Conservation (phyloP, 2,888 invertebrate species). For the Cyaniris semiargus region DNA sequence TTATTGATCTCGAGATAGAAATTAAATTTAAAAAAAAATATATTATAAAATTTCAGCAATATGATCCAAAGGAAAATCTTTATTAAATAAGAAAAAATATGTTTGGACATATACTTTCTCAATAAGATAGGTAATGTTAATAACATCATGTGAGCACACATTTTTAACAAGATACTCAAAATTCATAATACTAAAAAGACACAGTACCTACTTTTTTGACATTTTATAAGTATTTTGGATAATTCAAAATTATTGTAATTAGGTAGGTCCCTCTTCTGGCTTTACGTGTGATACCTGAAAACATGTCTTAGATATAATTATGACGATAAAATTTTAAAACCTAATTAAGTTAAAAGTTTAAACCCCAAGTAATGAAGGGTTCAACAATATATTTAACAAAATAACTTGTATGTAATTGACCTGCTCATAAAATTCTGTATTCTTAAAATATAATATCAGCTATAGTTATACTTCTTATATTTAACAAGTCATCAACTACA, state of each 20-base stretch:
- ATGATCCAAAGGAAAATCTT: not conserved
- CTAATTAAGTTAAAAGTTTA: too few species aligned
- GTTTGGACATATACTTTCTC: not conserved
- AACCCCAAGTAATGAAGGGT: too few species aligned
- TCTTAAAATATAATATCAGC: not conserved
- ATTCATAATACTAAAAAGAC: not conserved
- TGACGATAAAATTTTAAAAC: too few species aligned
- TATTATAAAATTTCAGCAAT: not conserved
- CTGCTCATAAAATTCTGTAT: too few species aligned
- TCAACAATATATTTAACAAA: too few species aligned
- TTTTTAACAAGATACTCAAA: not conserved
- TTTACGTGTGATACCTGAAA: too few species aligned
- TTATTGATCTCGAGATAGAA: not conserved
- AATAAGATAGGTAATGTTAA: too few species aligned
- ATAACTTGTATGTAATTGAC: too few species aligned
- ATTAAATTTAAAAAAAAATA: not conserved
- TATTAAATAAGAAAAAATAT: not conserved
- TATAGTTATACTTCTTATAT: not conserved
- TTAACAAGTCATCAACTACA: not conserved
- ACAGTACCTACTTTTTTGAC: not conserved
- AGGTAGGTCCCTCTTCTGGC: not conserved
- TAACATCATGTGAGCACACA: too few species aligned
- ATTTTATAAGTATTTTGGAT: not conserved
- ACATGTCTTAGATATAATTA: too few species aligned
- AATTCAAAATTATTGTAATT: not conserved